Evolutionary conservation across 2,113 vertebrate species (phyloP), one percentile per base, ranked within the genome.

Genomic region (Passer montanus): DNA sequence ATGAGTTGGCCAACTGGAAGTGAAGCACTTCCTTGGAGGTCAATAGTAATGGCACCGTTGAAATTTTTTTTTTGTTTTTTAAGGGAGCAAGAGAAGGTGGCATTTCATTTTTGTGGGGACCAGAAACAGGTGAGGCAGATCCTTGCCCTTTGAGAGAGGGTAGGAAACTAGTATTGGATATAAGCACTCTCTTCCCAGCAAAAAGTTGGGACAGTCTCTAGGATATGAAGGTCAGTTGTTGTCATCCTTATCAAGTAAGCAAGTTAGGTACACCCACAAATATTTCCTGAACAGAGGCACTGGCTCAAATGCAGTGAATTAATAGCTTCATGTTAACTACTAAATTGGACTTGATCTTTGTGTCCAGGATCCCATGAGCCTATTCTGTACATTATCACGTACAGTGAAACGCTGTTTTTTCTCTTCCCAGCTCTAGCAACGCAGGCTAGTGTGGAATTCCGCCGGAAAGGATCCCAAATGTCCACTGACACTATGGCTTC

Each of bases 401-500:
- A 6, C 87, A 96, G 95, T 98, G 95, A 98, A 97, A 90, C 4
- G 43, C 77, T 87, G 39, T 83, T 95, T 94, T 95, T 97, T 97
- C 93, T 98, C 92, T 97, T 93, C 97, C 56, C 98, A 99, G 99
- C 99, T 59, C 97, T 99, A 97, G 98, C 99, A 73, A 98, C 99
- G 66, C 99, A 99, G 97, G 98, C 99, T 89, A 98, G 98, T 11
- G 95, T 99, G 97, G 99, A 99, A 94, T 98, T 99, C 88, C 98
- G 99, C 52, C 98, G 99, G 95, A 99, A 99, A 82, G 99, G 99
- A 76, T 99, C 99, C 28, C 99, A 99, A 97, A 98, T 99, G 98
- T 99, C 99, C 95, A 98, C 99, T 22, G 99, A 99, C 94, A 99
- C 99, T 84, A 98, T 99, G 99, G 98, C 99, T 95, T 99, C 99